Base-by-base conservation (phyloP, 2,797 vertebrate genomes). In the Alosa sapidissima region DNA sequence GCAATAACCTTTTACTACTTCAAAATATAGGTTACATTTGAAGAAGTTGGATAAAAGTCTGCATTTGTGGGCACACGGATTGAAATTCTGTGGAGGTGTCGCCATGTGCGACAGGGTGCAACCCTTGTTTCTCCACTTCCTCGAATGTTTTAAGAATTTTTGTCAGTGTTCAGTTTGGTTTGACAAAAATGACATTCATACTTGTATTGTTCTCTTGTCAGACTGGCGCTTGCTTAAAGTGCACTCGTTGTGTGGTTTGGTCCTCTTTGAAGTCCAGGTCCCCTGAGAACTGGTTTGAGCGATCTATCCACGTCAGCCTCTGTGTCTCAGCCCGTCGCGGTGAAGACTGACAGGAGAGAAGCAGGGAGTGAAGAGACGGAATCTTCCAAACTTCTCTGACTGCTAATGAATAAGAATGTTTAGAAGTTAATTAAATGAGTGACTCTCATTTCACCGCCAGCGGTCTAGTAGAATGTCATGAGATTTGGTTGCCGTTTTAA, bases 181-280 rank as follows among this genome's bases (percentile, higher is more conserved):
- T 92, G 89, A 92, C 93, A 93, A 87, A 93, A 93, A 94, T 95
- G 94, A 94, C 93, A 94, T 92, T 94, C 93, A 91, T 92, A 91
- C 93, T 94, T 94, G 93, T 91, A 93, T 92, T 91, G 92, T 90
- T 93, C 91, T 93, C 92, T 94, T 94, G 94, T 94, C 93, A 91
- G 89, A 91, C 89, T 91, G 88, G 92, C 89, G 92, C 90, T 92
- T 90, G 93, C 93, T 93, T 93, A 91, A 94, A 92, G 93, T 94
- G 94, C 91, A 91, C 92, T 93, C 90, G 88, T 90, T 91, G 88
- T 93, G 92, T 93, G 92, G 88, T 93, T 94, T 92, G 92, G 91
- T 93, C 87, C 85, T 49, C 94, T 95, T 95, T 95, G 94, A 95
- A 94, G 94, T 93, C 36, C 87, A 88, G 92, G 92, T 94, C 93